These are phyloP conservation scores for Bovichtus diacanthus DNA, from an alignment of 2,797 vertebrate genomes.

Conservation along the genomic window DNA sequence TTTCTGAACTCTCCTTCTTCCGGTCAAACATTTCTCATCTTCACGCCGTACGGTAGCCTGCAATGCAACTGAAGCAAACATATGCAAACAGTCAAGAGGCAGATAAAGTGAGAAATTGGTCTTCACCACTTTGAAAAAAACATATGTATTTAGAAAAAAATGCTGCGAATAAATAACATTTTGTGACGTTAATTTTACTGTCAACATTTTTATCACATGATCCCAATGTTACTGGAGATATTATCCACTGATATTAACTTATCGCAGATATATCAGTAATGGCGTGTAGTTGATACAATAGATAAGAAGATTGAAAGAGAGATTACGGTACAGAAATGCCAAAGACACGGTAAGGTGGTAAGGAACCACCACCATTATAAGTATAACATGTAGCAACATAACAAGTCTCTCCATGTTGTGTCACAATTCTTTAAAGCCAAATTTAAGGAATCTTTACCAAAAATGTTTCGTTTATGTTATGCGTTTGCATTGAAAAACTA, in stretches of 20 bases:
- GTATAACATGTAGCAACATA: too few relatives aligned
- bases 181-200: too few relatives aligned
- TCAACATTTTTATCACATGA: neutral
- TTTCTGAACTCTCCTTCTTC: constrained; percentile 31
- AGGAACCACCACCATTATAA: too few relatives aligned
- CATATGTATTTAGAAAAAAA: neutral
- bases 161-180: neutral
- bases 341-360: too few relatives aligned
- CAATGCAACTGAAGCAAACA: neutral
- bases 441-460: too few relatives aligned
- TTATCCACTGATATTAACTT: neutral
- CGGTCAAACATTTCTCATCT: constrained; percentile 12
- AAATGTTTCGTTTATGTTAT: neutral
- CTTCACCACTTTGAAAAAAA: neutral
- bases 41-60: neutral
- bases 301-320: neutral
- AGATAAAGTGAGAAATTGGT: neutral
- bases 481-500: neutral
- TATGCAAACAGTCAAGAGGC: neutral
- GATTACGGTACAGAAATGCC: neutral
- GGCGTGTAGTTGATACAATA: neutral
- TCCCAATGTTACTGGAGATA: neutral
- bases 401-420: neutral
- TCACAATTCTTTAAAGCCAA: neutral
- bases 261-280: neutral